Percentiles rank a stretch among this genome's conserved stretches.
phyloP scores from a whole-genome alignment of 2,888 invertebrate species.

The Stenolophus ochropezus region DNA sequence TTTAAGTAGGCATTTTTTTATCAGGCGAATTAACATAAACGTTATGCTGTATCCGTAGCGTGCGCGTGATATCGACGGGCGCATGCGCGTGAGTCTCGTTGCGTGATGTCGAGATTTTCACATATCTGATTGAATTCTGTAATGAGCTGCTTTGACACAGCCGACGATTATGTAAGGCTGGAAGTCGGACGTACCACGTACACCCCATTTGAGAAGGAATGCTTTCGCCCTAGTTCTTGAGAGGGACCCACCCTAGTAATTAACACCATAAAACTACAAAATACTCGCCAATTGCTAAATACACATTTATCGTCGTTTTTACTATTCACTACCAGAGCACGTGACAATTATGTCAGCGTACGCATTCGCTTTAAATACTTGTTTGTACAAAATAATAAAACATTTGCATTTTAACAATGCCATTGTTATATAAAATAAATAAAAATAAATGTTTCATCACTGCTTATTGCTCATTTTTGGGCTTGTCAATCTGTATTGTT shows the following conservation, averaged over 20 bases:
- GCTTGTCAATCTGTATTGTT: no score
- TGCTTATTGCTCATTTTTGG: no score
- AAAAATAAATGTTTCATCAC: no score
- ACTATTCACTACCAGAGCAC: background rate
- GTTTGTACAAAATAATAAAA: no score
- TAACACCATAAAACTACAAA: background rate
- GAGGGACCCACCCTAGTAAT: background rate
- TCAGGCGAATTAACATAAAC: conserved; percentile 68
- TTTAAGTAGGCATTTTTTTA: conserved; percentile 66
- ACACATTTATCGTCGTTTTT: background rate
- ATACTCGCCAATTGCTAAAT: background rate
- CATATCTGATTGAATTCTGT: conserved; percentile 56
- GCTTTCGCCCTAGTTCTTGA: conserved; percentile 11
- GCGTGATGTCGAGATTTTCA: conserved; percentile 47
- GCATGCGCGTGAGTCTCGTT: conserved; percentile 42
- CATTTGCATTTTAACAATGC: no score
- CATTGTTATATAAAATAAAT: no score
- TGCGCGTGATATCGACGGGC: conserved; percentile 17
- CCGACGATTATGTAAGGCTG: conserved; percentile 34
- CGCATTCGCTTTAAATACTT: background rate
- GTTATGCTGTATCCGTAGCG: conserved; percentile 64
- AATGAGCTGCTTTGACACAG: conserved; percentile 44
- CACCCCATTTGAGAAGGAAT: conserved; percentile 35
- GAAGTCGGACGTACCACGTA: background rate
- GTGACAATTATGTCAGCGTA: background rate